Percentiles rank a stretch among this genome's conserved stretches.
Evolutionary conservation across 2,113 vertebrate genomes (phyloP).

Genomic region (Synodontis membranacea): DNA sequence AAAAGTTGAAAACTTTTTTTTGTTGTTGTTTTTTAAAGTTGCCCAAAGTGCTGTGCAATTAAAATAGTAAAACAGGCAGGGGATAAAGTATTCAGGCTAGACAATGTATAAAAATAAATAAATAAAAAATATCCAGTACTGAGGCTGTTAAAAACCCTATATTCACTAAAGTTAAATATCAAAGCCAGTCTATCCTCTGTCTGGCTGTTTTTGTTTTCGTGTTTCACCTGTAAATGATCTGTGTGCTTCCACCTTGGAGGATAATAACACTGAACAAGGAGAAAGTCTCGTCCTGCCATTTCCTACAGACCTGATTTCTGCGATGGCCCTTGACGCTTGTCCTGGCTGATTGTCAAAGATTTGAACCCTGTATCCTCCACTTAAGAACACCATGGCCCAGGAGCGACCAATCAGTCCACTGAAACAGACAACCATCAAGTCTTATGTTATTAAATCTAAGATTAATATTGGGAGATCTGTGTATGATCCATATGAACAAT

Average conservation of each 20-base stretch:
- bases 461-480: not conserved
- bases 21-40: too few species aligned
- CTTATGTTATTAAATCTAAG: not conserved
- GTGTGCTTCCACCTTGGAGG: not conserved
- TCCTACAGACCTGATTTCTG: conserved; percentile 79
- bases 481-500: not conserved
- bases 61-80: too few species aligned
- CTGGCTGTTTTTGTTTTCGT: not conserved
- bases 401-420: conserved; percentile 93
- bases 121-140: not conserved
- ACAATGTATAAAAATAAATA: not conserved
- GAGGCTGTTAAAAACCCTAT: not conserved
- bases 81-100: too few species aligned
- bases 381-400: conserved; percentile 93
- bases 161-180: not conserved
- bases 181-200: not conserved
- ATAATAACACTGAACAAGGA: not conserved
- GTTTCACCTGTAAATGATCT: not conserved
- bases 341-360: conserved; percentile 86
- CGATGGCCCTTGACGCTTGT: conserved; percentile 78
- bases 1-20: too few species aligned
- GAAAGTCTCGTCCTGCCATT: not conserved
- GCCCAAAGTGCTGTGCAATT: too few species aligned
- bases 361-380: conserved; percentile 86
- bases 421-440: conserved; percentile 46